These are phyloP conservation scores for Ageneiosus marmoratus DNA, from an alignment of 2,113 vertebrate genomes.

Conservation along the genomic window DNA sequence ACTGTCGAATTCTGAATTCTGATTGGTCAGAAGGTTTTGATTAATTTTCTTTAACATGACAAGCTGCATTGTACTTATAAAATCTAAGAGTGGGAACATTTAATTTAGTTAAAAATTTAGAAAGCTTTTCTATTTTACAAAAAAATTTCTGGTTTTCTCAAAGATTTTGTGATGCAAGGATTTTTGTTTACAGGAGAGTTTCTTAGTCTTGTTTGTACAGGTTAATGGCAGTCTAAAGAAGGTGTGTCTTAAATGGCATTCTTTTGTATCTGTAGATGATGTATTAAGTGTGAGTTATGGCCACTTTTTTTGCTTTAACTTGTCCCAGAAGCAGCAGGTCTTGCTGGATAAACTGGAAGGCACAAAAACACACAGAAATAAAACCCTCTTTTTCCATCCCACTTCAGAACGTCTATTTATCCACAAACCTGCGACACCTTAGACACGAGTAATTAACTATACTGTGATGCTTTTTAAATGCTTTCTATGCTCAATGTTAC, in stretches of 20 bases:
- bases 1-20: too few relatives aligned
- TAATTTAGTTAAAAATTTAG: too few relatives aligned
- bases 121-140: background rate
- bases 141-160: too few relatives aligned
- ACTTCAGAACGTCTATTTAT: background rate
- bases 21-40: too few relatives aligned
- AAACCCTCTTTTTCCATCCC: background rate
- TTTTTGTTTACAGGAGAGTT: background rate
- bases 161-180: background rate
- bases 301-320: background rate
- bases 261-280: background rate
- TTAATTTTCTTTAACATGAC: too few relatives aligned
- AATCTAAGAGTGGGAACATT: background rate
- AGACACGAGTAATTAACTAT: background rate
- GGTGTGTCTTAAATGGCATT: background rate
- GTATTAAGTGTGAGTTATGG: background rate
- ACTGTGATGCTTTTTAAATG: background rate
- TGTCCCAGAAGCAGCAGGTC: background rate
- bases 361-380: background rate
- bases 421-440: background rate
- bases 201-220: background rate
- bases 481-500: background rate
- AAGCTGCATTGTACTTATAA: background rate
- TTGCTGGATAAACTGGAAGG: background rate
- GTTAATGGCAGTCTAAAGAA: background rate